Evolutionary conservation across 1,140 invertebrate species (phyloP).

Genomic region (Ylistrum balloti): DNA sequence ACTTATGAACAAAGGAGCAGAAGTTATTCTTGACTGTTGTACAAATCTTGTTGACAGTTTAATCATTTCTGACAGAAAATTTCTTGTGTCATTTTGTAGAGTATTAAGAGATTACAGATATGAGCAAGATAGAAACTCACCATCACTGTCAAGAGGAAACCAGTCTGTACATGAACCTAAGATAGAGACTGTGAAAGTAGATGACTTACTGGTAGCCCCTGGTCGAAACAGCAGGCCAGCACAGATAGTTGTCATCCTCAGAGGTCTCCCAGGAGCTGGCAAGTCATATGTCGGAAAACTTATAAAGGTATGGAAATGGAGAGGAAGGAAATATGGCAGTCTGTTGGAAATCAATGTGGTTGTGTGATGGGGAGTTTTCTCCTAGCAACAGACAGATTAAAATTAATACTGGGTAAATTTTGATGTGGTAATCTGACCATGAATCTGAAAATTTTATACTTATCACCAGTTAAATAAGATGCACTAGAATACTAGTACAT

Average conservation of each 20-base stretch:
- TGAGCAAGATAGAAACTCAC: constrained; percentile 45
- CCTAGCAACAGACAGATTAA: too few relatives aligned
- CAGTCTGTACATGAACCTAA: constrained; percentile 64
- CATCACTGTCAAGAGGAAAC: constrained; percentile 38
- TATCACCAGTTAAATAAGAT: too few relatives aligned
- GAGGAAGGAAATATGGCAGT: too few relatives aligned
- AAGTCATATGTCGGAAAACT: constrained; percentile 94
- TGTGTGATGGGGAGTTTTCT: too few relatives aligned
- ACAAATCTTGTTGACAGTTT: too few relatives aligned
- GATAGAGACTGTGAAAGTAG: constrained; percentile 86
- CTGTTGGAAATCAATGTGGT: too few relatives aligned
- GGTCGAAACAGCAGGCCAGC: constrained; percentile 89
- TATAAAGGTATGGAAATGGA: constrained; percentile 87
- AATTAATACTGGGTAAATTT: too few relatives aligned
- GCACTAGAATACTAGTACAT: too few relatives aligned
- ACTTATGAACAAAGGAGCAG: too few relatives aligned
- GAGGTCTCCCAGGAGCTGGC: constrained; percentile 94
- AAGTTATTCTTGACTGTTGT: too few relatives aligned
- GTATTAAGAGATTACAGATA: background rate
- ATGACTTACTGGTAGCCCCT: constrained; percentile 91
- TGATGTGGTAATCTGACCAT: too few relatives aligned
- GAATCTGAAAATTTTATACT: too few relatives aligned
- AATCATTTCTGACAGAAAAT: background rate
- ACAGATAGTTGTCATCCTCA: constrained; percentile 93
- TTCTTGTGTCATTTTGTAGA: background rate